Conservation (phyloP, 2,113 vertebrate species). For the Calonectris borealis region DNA sequence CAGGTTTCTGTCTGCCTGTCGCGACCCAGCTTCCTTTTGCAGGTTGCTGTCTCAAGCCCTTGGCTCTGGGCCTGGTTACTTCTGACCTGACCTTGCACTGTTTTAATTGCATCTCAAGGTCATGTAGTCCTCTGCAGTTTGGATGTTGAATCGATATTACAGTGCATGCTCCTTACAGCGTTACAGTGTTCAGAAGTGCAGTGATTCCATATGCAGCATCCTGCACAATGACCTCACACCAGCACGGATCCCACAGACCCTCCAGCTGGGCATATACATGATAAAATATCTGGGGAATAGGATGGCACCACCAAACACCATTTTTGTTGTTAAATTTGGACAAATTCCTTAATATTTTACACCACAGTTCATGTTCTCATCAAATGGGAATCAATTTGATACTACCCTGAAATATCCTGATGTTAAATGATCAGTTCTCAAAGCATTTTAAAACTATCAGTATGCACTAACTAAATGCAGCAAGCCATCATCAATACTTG, state of each 20-base stretch:
- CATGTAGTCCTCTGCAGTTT: neutral
- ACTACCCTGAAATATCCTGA: neutral
- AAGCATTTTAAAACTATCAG: neutral
- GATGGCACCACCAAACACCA: accelerated
- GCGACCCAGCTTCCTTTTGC: neutral
- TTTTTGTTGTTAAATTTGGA: neutral
- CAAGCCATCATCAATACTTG: neutral
- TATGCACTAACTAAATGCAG: neutral
- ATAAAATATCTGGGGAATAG: neutral
- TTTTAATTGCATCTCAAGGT: neutral
- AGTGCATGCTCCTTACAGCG: neutral
- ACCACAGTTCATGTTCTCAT: neutral
- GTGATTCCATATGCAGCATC: neutral
- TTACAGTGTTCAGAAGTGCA: neutral
- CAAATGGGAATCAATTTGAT: neutral
- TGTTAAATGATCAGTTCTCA: neutral
- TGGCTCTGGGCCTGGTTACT: neutral
- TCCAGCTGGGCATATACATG: neutral
- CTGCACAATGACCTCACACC: too few species aligned
- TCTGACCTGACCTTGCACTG: neutral
- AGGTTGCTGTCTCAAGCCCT: neutral
- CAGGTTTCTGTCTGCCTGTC: neutral
- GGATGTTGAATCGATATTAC: neutral
- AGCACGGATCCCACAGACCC: neutral
- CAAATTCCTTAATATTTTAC: neutral